Evolutionary conservation across 2,888 invertebrate species (phyloP).

Genomic region (Anodontia alba): DNA sequence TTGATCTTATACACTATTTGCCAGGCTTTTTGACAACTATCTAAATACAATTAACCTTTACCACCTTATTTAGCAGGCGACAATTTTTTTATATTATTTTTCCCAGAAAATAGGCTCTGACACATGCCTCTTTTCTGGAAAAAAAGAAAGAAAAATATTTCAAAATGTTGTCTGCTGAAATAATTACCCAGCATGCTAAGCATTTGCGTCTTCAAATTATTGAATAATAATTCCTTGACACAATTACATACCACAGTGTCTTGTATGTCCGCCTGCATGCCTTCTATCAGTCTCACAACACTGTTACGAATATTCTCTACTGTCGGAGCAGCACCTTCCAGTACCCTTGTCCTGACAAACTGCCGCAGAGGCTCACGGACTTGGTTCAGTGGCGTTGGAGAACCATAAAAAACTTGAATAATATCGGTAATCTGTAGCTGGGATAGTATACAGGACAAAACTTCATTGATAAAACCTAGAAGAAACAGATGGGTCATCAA

Average conservation of each 20-base stretch:
- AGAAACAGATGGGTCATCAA: slow-evolving; percentile 23
- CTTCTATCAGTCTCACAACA: slow-evolving; percentile 85
- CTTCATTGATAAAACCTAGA: slow-evolving; percentile 80
- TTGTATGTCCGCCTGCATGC: slow-evolving; percentile 85
- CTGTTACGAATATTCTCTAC: slow-evolving; percentile 85
- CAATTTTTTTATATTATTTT: too few relatives aligned
- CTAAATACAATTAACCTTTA: too few relatives aligned
- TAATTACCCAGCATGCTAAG: too few relatives aligned
- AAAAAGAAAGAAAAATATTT: too few relatives aligned
- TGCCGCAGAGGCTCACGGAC: slow-evolving; percentile 85
- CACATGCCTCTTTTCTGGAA: too few relatives aligned
- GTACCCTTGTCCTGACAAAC: slow-evolving; percentile 85
- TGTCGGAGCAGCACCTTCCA: slow-evolving; percentile 84
- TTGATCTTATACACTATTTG: too few relatives aligned
- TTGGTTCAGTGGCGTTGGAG: slow-evolving; percentile 85
- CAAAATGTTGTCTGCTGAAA: too few relatives aligned
- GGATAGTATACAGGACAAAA: slow-evolving; percentile 80
- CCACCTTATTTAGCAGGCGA: too few relatives aligned
- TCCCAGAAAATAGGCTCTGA: too few relatives aligned
- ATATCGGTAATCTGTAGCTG: slow-evolving; percentile 85
- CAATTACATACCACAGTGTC: slow-evolving; percentile 84
- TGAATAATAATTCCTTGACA: too few relatives aligned
- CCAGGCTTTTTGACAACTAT: too few relatives aligned
- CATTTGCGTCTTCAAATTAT: too few relatives aligned
- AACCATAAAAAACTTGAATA: slow-evolving; percentile 84